Conservation (phyloP, 2,797 vertebrate species). For the Aldrovandia affinis region DNA sequence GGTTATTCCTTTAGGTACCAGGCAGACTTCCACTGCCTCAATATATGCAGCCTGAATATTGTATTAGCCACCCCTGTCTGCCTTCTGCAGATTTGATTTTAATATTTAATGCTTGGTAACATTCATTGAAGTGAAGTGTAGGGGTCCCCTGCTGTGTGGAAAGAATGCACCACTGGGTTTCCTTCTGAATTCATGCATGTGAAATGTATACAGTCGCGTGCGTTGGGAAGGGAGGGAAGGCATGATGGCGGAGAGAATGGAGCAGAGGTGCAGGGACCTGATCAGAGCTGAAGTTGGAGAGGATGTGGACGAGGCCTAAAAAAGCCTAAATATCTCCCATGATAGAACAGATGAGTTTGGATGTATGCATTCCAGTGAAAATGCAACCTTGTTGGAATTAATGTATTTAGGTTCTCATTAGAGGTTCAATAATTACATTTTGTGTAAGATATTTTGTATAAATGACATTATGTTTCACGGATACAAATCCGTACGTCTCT, state of each 20-base stretch:
- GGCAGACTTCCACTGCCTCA: background rate
- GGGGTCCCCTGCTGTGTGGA: background rate
- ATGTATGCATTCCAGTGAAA: background rate
- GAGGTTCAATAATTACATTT: no score
- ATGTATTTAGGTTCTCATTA: background rate
- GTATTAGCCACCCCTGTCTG: slow-evolving; percentile 7
- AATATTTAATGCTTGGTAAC: slow-evolving; percentile 15
- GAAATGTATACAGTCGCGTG: background rate
- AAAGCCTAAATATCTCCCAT: background rate
- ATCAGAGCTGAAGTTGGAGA: background rate
- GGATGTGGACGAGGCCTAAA: background rate
- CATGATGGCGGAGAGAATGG: background rate
- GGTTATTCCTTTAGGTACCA: background rate
- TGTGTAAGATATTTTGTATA: background rate
- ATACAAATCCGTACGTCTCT: background rate
- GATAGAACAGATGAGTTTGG: background rate
- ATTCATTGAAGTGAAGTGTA: background rate
- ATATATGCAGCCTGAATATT: background rate
- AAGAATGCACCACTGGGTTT: background rate
- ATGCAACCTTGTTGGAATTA: background rate
- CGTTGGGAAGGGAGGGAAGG: background rate
- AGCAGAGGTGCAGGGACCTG: background rate
- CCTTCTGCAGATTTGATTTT: background rate
- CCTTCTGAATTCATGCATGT: background rate
- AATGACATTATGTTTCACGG: background rate